phyloP scores from a whole-genome alignment of 2,888 invertebrate species.

The Metalampra italica region DNA sequence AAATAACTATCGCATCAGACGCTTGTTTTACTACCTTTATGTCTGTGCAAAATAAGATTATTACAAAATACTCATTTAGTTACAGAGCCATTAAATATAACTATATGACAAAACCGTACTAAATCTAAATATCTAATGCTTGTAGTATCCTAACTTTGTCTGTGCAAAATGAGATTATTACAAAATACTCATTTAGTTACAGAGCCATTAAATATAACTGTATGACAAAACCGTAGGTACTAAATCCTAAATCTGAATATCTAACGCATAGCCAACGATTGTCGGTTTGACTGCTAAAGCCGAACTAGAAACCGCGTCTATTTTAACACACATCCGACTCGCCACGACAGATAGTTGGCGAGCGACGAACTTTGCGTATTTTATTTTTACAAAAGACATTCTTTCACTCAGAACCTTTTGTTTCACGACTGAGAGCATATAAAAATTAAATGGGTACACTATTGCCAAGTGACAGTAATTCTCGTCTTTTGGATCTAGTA shows the following conservation, averaged over 20 bases:
- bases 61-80: no score
- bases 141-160: no score
- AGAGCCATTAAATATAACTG: slow-evolving; percentile 4
- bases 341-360: slow-evolving; percentile 68
- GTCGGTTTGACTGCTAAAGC: slow-evolving; percentile 47
- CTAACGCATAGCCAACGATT: slow-evolving; percentile 42
- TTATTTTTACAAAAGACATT: slow-evolving; percentile 65
- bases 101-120: no score
- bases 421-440: slow-evolving; percentile 33
- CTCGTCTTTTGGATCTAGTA: slow-evolving; percentile 10
- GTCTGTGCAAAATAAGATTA: no score
- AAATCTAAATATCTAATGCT: no score
- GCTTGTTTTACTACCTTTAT: no score
- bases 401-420: slow-evolving; percentile 51
- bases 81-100: no score
- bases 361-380: slow-evolving; percentile 54
- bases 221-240: slow-evolving; percentile 31
- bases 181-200: no score
- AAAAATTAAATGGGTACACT: slow-evolving; percentile 22
- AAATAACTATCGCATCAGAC: no score
- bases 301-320: slow-evolving; percentile 56
- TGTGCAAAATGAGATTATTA: no score
- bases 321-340: slow-evolving; percentile 53
- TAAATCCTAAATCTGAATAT: slow-evolving; percentile 30
- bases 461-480: slow-evolving; percentile 28